A percentile compares a stretch with the other conserved stretches of the same genome.
Conservation (phyloP, 1,140 invertebrate genomes). For the Coenobita brevimanus region DNA sequence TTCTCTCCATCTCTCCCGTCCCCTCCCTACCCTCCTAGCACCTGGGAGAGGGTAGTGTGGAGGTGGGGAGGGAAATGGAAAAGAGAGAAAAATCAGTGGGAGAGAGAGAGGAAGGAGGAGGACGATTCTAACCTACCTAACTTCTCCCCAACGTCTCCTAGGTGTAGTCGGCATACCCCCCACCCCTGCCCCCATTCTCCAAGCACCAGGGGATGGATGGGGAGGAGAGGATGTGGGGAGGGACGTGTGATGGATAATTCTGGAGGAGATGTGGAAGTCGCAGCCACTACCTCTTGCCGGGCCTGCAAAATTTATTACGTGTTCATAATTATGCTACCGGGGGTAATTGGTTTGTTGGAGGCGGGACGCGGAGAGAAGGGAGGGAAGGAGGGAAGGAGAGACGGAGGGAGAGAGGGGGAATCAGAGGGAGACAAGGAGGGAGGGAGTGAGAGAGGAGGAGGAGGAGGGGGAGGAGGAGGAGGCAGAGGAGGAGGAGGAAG, state of each 20-base stretch:
- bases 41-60: too few species aligned
- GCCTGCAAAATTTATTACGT: constrained; percentile 39
- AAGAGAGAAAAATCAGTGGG: too few species aligned
- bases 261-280: neutral
- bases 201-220: neutral
- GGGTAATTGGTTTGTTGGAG: constrained; percentile 40
- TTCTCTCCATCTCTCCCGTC: neutral
- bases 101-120: too few species aligned
- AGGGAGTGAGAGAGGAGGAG: neutral
- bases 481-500: too few species aligned
- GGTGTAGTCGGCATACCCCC: too few species aligned
- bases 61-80: too few species aligned
- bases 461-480: neutral
- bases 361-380: neutral
- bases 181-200: neutral
- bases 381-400: neutral
- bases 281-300: neutral
- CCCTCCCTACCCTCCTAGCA: neutral
- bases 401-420: neutral
- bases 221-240: neutral
- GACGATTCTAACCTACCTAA: neutral
- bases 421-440: neutral
- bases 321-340: constrained; percentile 46
- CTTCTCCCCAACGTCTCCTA: neutral
- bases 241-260: constrained; percentile 9